Evolutionary conservation across 2,797 vertebrate genomes (phyloP).

Genomic region (Manis crassicaudata): DNA sequence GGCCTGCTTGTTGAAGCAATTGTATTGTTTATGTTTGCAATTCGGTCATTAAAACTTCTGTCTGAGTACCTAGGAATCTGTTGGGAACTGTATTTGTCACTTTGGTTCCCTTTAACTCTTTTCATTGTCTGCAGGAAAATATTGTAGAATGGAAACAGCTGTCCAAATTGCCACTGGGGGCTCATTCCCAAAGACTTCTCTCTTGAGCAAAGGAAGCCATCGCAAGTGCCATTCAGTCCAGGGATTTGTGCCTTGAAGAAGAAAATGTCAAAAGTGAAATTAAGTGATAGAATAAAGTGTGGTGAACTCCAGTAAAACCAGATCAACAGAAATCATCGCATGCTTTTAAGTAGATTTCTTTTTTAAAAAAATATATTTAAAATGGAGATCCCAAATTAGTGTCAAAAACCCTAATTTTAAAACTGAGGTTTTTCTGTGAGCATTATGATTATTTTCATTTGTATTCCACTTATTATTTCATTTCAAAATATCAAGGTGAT

Average conservation of each 20-base stretch:
- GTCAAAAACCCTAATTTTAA: constrained; percentile 27
- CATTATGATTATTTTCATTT: not conserved
- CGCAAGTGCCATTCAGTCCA: not conserved
- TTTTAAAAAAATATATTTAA: not conserved
- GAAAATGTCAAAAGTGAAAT: not conserved
- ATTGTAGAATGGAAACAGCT: not conserved
- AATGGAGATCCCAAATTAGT: not conserved
- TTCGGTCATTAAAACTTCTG: constrained; percentile 26
- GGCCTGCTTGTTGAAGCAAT: not conserved
- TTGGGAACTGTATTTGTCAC: constrained; percentile 26
- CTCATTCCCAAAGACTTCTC: constrained; percentile 44
- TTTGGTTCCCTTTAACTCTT: constrained; percentile 24
- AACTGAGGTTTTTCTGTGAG: not conserved
- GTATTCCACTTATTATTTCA: not conserved
- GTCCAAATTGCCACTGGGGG: not conserved
- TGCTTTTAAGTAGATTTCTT: not conserved
- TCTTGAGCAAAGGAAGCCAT: not conserved
- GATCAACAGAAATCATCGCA: not conserved
- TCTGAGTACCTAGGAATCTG: not conserved
- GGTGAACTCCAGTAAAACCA: not conserved
- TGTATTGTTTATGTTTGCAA: constrained; percentile 38
- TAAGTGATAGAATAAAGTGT: not conserved
- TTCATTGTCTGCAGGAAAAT: constrained; percentile 34
- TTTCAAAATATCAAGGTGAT: not conserved
- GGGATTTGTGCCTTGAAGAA: not conserved